A percentile compares a stretch with the other conserved stretches of the same genome.
phyloP scores from a whole-genome alignment of 2,113 vertebrate species.

The Mesocricetus auratus region DNA sequence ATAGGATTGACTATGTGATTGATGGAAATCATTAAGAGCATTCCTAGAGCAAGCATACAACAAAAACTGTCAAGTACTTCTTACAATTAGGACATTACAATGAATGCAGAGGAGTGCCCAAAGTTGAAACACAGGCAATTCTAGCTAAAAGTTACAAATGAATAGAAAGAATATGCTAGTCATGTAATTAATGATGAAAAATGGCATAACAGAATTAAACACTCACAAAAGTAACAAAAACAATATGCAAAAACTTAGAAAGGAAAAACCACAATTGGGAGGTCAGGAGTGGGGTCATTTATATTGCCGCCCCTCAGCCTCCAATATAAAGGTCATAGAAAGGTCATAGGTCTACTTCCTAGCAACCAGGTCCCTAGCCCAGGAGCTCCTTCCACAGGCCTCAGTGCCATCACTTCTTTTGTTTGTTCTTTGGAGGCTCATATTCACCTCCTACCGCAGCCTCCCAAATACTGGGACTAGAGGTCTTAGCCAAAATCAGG shows the following conservation, averaged over 20 bases:
- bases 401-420: not conserved
- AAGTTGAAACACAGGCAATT: not conserved
- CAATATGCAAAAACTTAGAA: not conserved
- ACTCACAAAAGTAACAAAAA: not conserved
- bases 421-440: not conserved
- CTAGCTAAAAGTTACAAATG: not conserved
- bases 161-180: not conserved
- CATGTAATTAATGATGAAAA: conserved; percentile 10
- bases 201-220: not conserved
- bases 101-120: not conserved
- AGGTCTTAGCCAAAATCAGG: not conserved
- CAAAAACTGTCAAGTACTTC: conserved; percentile 11
- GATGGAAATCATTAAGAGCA: conserved; percentile 42
- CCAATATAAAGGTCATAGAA: not conserved
- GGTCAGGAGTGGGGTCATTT: not conserved
- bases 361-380: not conserved
- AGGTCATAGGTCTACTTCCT: not conserved
- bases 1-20: not conserved
- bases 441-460: not conserved
- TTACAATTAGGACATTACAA: not conserved
- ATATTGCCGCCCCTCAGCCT: not conserved
- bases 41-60: not conserved
- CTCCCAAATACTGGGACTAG: not conserved
- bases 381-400: not conserved
- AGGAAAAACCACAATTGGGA: not conserved